These are phyloP conservation scores for Mesocricetus auratus DNA, from an alignment of 2,113 vertebrate genomes.

Conservation along the genomic window DNA sequence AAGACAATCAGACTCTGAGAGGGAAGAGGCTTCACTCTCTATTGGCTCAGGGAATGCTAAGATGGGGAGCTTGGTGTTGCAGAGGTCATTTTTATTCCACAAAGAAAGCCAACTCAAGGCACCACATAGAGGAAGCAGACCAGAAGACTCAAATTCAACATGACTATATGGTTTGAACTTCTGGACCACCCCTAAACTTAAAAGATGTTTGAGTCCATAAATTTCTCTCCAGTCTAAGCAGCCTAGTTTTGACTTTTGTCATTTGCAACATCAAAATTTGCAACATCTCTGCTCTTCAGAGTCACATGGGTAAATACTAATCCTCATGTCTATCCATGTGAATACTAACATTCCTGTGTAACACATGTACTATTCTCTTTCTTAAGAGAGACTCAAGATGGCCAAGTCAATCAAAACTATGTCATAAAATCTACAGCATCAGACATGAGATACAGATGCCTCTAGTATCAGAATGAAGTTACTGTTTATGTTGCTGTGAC, in stretches of 20 bases:
- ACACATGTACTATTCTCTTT: neutral
- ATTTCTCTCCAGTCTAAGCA: neutral
- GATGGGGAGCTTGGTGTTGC: neutral
- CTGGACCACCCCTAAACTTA: neutral
- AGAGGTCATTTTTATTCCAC: neutral
- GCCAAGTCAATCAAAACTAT: neutral
- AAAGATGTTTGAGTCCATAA: neutral
- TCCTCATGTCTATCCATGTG: neutral
- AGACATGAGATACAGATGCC: neutral
- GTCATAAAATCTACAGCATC: neutral
- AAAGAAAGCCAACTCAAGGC: neutral
- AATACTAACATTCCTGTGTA: neutral
- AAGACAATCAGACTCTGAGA: neutral
- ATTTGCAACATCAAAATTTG: neutral
- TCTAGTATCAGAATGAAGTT: neutral
- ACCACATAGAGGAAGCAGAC: neutral
- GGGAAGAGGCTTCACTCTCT: neutral
- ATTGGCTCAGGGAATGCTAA: neutral
- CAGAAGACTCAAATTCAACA: neutral
- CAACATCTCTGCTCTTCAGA: slow-evolving; percentile 53
- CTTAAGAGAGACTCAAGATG: neutral
- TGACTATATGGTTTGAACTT: neutral
- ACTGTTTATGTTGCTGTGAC: neutral
- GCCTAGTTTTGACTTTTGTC: slow-evolving; percentile 21
- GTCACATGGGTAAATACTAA: neutral